Base-by-base conservation (phyloP, 2,113 vertebrate genomes). In the Proteles cristata region DNA sequence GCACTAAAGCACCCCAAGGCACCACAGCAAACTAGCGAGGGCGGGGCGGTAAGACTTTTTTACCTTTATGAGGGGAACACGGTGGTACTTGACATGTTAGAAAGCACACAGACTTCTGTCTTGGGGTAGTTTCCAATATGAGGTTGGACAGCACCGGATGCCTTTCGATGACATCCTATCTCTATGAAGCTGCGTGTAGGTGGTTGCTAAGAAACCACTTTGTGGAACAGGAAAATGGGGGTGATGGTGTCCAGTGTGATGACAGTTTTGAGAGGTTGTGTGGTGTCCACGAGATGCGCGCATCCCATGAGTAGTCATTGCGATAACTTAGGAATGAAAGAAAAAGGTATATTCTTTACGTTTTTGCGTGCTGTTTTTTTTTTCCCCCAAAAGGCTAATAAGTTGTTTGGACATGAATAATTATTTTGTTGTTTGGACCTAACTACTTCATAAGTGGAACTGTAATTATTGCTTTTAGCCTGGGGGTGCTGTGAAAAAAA, bases 401-500 rank as follows among this genome's bases (percentile, higher is more conserved):
- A 66, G 43, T 80, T 90, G 80, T 79, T 79, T 71, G 65, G 55
- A 53, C 21, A 1, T 89, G 43, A 61, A 1, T 92, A 43, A 61
- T 23, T 66, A 53, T 74, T 68, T 69, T 81, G 48, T 88, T 87
- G 79, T 89, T 89, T 93, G 81, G 28, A 53, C 25, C 39, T 79
- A 45, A 53, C 25, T 63, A 8, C 58, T 71, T 81, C 76, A 3
- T 69, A 26, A 82, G 71, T 33, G 21, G 55, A 71, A 23, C 10
- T 4, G 3, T 21, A 33, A 55, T 45, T 25, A 10, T n/a, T 66
- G n/a, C 7, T 63, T 43, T 35, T 61, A 19, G 16, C 50, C 16
- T 82, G 2, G 39, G 31, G 15, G 3, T 53, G 17, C 19, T 10
- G 0, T 74, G 39, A 26, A 61, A 55, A 65, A 14, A 50, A 39